Evolutionary conservation across 2,888 invertebrate genomes (phyloP).

Genomic region (Phaonia tiefii): DNA sequence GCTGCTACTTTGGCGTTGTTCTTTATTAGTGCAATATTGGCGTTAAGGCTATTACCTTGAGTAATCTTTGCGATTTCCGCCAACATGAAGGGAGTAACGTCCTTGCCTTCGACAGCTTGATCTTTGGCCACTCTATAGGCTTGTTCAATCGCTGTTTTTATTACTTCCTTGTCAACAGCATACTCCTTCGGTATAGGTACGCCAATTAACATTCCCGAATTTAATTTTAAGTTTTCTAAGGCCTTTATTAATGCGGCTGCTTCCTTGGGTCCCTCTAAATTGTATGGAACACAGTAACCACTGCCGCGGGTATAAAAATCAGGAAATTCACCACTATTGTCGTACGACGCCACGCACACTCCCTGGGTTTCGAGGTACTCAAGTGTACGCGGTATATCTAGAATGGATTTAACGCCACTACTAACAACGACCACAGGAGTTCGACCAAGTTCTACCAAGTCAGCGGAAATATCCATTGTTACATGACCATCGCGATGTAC

Average conservation of each 20-base stretch:
- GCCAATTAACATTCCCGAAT: constrained; percentile 91
- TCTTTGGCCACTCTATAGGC: constrained; percentile 85
- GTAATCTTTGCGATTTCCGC: constrained; percentile 90
- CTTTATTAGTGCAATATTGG: constrained; percentile 95
- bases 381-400: constrained; percentile 96
- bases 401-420: constrained; percentile 97
- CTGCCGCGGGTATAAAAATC: constrained; percentile 94
- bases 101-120: constrained; percentile 88
- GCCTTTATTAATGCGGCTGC: constrained; percentile 88
- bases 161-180: constrained; percentile 82
- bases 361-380: constrained; percentile 98
- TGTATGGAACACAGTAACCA: constrained; percentile 87
- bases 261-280: constrained; percentile 83
- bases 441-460: constrained; percentile 93
- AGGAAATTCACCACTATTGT: constrained; percentile 89
- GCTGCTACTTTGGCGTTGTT: constrained; percentile 95
- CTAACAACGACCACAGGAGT: constrained; percentile 95
- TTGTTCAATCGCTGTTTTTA: constrained; percentile 86
- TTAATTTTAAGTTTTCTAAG: constrained; percentile 82
- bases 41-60: constrained; percentile 88
- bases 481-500: constrained; percentile 94
- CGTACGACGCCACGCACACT: constrained; percentile 92
- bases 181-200: constrained; percentile 92
- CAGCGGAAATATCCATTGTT: constrained; percentile 97
- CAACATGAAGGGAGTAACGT: constrained; percentile 95